Percentiles rank a stretch among this genome's conserved stretches.
These are phyloP conservation scores for Scelioninae gen. 2 DNA, from an alignment of 2,888 invertebrate genomes.

Conservation along the genomic window DNA sequence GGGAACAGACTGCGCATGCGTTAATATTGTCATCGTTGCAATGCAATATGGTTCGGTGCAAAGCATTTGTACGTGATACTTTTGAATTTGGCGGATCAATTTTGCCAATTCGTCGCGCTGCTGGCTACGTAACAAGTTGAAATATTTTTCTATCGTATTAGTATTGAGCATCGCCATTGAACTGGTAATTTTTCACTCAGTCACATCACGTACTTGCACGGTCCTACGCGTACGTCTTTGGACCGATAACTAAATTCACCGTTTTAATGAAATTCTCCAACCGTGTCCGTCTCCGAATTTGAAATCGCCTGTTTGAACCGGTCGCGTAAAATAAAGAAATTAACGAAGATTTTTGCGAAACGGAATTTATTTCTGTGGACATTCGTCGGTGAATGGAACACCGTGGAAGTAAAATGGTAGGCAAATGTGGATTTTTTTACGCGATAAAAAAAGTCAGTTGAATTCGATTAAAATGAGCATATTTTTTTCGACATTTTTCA, in stretches of 20 bases:
- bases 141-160: slow-evolving; percentile 47
- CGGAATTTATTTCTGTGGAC: not conserved
- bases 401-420: no score
- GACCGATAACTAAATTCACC: slow-evolving; percentile 73
- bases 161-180: slow-evolving; percentile 43
- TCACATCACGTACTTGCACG: slow-evolving; percentile 67
- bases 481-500: no score
- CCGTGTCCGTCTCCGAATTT: slow-evolving; percentile 69
- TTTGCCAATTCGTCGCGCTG: slow-evolving; percentile 27
- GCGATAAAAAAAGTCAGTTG: no score
- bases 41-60: no score
- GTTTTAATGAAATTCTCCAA: slow-evolving; percentile 74
- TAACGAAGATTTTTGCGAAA: slow-evolving; percentile 6
- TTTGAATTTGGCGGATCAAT: slow-evolving; percentile 33
- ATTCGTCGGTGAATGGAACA: no score
- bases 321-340: slow-evolving; percentile 9
- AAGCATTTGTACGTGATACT: slow-evolving; percentile 25
- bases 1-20: no score
- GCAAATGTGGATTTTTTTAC: no score
- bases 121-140: slow-evolving; percentile 29
- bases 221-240: slow-evolving; percentile 67
- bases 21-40: no score
- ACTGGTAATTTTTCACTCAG: slow-evolving; percentile 58
- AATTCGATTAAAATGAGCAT: no score
- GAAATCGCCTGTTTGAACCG: slow-evolving; percentile 57